phyloP scores from a whole-genome alignment of 2,888 invertebrate genomes.

The Lasioglossum vierecki region DNA sequence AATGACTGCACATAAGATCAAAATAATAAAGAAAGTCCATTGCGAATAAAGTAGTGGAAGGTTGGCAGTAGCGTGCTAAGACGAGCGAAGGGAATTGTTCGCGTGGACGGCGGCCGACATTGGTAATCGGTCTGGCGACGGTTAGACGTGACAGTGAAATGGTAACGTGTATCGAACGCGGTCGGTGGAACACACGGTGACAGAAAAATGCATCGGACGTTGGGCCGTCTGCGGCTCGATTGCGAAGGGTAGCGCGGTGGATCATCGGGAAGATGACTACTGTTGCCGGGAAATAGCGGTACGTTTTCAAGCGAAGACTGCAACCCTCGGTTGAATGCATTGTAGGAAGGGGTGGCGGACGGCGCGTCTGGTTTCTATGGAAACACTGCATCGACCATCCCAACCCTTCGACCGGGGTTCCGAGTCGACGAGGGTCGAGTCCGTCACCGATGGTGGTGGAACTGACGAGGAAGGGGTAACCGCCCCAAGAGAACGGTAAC shows the following conservation, averaged over 20 bases:
- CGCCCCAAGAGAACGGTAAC: slow-evolving; percentile 73
- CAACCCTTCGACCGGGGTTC: slow-evolving; percentile 78
- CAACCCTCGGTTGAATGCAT: slow-evolving; percentile 82
- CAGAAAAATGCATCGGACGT: slow-evolving; percentile 12
- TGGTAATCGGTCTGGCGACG: not conserved
- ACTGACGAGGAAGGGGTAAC: slow-evolving; percentile 65
- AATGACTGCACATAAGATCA: no score
- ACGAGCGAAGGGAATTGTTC: not conserved
- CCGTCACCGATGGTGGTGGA: slow-evolving; percentile 65
- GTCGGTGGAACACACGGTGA: not conserved
- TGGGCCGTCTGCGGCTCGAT: not conserved
- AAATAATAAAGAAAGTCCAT: not conserved
- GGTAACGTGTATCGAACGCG: not conserved
- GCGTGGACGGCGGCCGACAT: not conserved
- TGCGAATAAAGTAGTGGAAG: not conserved
- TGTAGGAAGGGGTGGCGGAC: slow-evolving; percentile 86
- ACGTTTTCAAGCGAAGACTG: slow-evolving; percentile 78
- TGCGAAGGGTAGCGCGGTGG: slow-evolving; percentile 2
- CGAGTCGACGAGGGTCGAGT: slow-evolving; percentile 71
- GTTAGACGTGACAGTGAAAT: not conserved
- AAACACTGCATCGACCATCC: slow-evolving; percentile 86
- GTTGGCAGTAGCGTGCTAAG: not conserved
- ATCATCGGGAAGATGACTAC: slow-evolving; percentile 56
- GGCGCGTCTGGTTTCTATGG: slow-evolving; percentile 85
- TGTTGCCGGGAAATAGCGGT: slow-evolving; percentile 60